Percentiles rank a stretch among this genome's conserved stretches.
Conservation (phyloP, 2,888 invertebrate genomes). For the Gari tellinella region DNA sequence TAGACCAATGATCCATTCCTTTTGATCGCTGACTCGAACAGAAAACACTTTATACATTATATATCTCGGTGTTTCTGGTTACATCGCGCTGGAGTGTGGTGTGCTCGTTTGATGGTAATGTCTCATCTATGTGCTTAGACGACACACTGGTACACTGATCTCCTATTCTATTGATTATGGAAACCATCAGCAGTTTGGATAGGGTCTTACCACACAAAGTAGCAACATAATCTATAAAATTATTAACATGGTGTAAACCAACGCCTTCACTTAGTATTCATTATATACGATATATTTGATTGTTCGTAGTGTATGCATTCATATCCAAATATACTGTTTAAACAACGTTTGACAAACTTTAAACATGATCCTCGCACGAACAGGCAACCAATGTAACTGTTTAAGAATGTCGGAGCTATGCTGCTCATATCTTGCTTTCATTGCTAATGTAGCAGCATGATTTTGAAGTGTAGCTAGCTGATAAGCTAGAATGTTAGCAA, state of each 20-base stretch:
- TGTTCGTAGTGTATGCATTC: slow-evolving; percentile 16
- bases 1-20: slow-evolving; percentile 41
- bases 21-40: slow-evolving; percentile 11
- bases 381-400: too few species aligned
- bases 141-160: slow-evolving; percentile 17
- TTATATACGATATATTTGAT: slow-evolving; percentile 10
- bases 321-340: slow-evolving; percentile 11
- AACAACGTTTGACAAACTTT: too few species aligned
- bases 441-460: too few species aligned
- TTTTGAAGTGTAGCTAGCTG: too few species aligned
- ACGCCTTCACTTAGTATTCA: slow-evolving; percentile 24
- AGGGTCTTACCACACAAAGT: slow-evolving; percentile 21
- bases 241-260: slow-evolving; percentile 35
- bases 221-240: slow-evolving; percentile 26
- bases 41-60: slow-evolving; percentile 16
- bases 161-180: slow-evolving; percentile 24
- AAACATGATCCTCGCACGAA: too few species aligned
- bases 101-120: background rate
- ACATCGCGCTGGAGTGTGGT: slow-evolving; percentile 17
- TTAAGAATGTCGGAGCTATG: background rate
- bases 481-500: too few species aligned
- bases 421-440: too few species aligned
- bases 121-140: slow-evolving; percentile 11
- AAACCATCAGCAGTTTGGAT: slow-evolving; percentile 10
- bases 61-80: slow-evolving; percentile 13